These are phyloP conservation scores for Microctonus brassicae DNA, from an alignment of 2,888 invertebrate species.

Conservation along the genomic window DNA sequence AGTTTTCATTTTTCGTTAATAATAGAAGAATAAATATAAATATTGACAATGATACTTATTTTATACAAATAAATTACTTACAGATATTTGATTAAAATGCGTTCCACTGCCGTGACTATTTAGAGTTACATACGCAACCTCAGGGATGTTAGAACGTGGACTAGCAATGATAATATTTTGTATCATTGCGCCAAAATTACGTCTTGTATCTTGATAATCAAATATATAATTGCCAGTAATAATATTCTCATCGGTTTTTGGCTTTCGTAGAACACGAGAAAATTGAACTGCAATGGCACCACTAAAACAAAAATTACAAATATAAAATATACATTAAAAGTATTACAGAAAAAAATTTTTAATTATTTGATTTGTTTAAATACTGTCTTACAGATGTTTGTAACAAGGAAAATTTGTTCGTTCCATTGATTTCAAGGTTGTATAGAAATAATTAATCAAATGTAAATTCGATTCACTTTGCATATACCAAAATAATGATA, in stretches of 20 bases:
- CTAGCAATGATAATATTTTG: constrained; percentile 78
- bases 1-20: neutral
- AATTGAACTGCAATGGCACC: constrained; percentile 78
- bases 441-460: constrained; percentile 79
- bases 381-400: constrained; percentile 74
- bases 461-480: constrained; percentile 75
- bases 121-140: constrained; percentile 73
- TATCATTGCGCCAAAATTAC: constrained; percentile 74
- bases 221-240: constrained; percentile 81
- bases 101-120: constrained; percentile 74
- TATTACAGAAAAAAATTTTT: neutral
- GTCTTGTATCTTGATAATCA: constrained; percentile 77
- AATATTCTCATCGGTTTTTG: constrained; percentile 74
- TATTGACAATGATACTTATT: neutral
- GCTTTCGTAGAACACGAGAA: constrained; percentile 74
- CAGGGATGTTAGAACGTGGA: constrained; percentile 76
- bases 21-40: no score
- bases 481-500: constrained; percentile 80
- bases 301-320: constrained; percentile 65
- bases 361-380: neutral
- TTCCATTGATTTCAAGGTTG: constrained; percentile 78
- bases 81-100: constrained; percentile 75
- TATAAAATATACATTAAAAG: neutral
- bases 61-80: constrained; percentile 60
- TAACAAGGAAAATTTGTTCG: constrained; percentile 79